Base-by-base conservation (phyloP, 2,797 vertebrate genomes). In the Lophius americanus region DNA sequence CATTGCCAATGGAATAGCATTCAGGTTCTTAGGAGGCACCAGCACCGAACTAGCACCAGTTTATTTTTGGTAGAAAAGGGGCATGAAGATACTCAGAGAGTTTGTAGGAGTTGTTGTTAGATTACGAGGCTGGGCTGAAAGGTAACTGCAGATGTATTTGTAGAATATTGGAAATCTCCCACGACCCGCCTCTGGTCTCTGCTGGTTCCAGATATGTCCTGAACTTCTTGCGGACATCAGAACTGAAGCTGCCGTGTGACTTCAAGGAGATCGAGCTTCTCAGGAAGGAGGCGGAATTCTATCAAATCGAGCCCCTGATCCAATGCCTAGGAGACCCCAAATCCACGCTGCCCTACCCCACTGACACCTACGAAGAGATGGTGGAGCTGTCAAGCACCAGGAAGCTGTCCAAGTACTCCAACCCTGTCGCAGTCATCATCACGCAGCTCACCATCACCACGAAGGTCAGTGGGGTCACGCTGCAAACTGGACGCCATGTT, bases 351-450 rank as follows among this genome's bases (percentile, higher is more conserved):
- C 91, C 95, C 71, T 97, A 96, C 88, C 93, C 96, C 0, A 79
- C 95, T 65, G 95, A 98, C 92, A 96, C 94, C 56, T 98, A 96
- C 42, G 96, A 99, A 87, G 95, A 99, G 82, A 94, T 97, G 59
- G 95, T 98, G 73, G 97, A 99, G 89, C 92, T 98, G 41, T 97
- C 95, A 61, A 98, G 96, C 85, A 98, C 96, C 9, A 93, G 96
- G 73, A 99, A 98, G 87, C 95, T 98, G 47, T 98, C 96, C 2
- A 99, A 98, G 87, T 98, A 98, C 81, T 99, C 96, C 62, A 98
- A 97, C 73, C 96, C 97, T 0, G 97, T 98, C n/a, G 96, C 96
- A 0, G 96, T 99, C 9, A 98, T 98, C 85, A 99, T 98, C 77
- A 99, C 96, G 0, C 97, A 98, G 76, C 91, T 98, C 79, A 98